Conservation (phyloP, 2,113 vertebrate genomes). For the Motacilla alba region DNA sequence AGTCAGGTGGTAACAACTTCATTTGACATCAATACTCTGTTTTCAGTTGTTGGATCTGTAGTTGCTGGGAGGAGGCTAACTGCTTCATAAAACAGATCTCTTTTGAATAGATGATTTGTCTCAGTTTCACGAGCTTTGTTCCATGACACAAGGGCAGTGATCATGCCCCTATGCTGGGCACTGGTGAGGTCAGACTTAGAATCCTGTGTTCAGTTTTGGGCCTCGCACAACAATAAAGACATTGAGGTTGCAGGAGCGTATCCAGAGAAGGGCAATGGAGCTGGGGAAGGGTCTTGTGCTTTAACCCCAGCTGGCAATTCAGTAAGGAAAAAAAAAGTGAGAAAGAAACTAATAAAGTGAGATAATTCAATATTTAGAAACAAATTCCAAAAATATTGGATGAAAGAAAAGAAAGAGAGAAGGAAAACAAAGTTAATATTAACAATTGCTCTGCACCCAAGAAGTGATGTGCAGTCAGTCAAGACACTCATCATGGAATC, state of each 20-base stretch:
- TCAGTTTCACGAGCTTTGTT: background rate
- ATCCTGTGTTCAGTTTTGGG: background rate
- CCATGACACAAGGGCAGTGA: background rate
- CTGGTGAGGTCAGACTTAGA: rapidly evolving
- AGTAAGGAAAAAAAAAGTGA: background rate
- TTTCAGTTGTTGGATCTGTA: background rate
- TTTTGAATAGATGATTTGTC: background rate
- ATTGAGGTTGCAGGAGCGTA: background rate
- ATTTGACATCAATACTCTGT: background rate
- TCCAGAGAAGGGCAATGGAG: background rate
- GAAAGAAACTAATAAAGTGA: background rate
- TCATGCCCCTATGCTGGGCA: background rate
- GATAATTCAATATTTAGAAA: background rate
- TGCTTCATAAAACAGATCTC: background rate
- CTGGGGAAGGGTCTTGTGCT: background rate
- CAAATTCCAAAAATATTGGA: background rate
- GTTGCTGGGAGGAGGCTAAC: background rate
- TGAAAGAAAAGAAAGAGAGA: background rate
- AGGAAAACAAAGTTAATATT: background rate
- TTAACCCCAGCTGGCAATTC: background rate
- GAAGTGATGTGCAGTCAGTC: background rate
- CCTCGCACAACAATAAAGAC: background rate
- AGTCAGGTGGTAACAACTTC: background rate
- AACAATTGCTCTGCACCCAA: background rate
- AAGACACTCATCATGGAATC: background rate